These are phyloP conservation scores for Scolopax rusticola DNA, from an alignment of 2,797 vertebrate genomes.

Conservation along the genomic window DNA sequence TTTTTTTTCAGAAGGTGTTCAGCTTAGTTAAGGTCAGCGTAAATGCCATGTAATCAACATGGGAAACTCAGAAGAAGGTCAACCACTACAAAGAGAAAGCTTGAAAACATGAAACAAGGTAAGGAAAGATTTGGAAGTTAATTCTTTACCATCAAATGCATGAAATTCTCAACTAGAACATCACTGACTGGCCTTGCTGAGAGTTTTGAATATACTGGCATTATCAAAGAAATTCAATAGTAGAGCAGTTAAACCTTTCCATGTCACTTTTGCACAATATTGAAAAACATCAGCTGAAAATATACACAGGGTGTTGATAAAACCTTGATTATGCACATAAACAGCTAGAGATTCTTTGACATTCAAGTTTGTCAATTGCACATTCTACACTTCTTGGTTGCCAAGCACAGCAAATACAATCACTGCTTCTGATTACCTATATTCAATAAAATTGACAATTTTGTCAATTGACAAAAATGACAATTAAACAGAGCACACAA, in stretches of 20 bases:
- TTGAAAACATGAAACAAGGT: background rate
- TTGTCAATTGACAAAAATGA: background rate
- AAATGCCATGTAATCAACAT: constrained; percentile 55
- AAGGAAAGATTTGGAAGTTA: constrained; percentile 29
- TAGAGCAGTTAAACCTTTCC: background rate
- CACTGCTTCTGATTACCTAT: constrained; percentile 17
- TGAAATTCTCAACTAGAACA: constrained; percentile 43
- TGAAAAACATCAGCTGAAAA: background rate
- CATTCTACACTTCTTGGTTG: constrained; percentile 18
- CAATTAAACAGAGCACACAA: constrained; percentile 53
- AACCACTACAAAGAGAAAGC: background rate
- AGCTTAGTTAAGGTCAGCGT: constrained; percentile 48
- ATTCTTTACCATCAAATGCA: constrained; percentile 37
- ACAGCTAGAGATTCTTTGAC: background rate
- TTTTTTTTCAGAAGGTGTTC: constrained; percentile 29
- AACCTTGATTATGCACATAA: background rate
- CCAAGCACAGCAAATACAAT: constrained; percentile 18
- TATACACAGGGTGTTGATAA: background rate
- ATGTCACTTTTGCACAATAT: background rate
- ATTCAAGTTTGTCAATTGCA: constrained; percentile 25
- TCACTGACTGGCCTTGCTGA: background rate
- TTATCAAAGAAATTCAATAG: constrained; percentile 30
- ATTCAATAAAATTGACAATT: constrained; percentile 34
- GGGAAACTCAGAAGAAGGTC: constrained; percentile 48
- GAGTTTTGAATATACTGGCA: background rate